phyloP scores from a whole-genome alignment of 2,113 vertebrate genomes.

The Hemichromis elongatus region DNA sequence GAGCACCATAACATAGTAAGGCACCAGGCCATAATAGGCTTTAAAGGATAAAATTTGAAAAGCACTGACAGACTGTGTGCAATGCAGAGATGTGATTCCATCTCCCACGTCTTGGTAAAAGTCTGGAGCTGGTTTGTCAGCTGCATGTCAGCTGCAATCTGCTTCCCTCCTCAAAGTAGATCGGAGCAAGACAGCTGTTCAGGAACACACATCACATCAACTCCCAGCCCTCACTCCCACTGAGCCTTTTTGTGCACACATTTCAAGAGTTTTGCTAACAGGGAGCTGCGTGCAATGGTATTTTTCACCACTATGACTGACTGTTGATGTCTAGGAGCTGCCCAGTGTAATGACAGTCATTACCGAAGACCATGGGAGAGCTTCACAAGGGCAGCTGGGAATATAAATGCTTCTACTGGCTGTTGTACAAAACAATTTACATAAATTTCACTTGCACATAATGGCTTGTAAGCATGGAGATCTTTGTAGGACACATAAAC shows the following conservation, averaged over 20 bases:
- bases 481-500: neutral
- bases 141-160: conserved; percentile 24
- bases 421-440: neutral
- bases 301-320: neutral
- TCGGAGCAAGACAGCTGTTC: neutral
- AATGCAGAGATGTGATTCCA: neutral
- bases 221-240: neutral
- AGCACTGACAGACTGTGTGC: neutral
- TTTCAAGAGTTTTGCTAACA: neutral
- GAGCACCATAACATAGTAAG: neutral
- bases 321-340: neutral
- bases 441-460: neutral
- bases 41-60: neutral
- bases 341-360: conserved; percentile 30
- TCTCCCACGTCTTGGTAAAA: neutral
- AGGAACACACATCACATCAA: neutral
- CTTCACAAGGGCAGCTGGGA: neutral
- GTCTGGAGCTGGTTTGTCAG: conserved; percentile 22
- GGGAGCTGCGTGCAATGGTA: neutral
- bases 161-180: neutral
- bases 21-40: neutral
- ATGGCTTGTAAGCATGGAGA: neutral
- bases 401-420: neutral
- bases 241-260: neutral
- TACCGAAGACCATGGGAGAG: conserved; percentile 4